Conservation (phyloP, 2,113 vertebrate species). For the Chamaea fasciata region DNA sequence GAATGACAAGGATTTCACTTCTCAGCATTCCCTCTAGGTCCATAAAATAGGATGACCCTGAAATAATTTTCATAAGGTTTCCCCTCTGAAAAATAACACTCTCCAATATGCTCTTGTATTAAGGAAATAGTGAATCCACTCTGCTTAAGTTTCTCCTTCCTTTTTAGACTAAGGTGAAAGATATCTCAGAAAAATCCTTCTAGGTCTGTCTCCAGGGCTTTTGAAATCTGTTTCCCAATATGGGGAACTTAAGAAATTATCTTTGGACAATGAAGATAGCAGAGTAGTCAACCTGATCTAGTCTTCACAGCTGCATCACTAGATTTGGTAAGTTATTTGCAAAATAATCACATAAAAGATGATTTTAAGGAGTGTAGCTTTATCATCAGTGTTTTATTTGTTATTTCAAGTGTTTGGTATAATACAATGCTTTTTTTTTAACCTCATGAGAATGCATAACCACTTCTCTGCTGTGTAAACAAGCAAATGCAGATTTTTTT, state of each 20-base stretch:
- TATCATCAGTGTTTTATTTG: neutral
- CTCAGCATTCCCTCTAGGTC: neutral
- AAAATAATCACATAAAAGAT: neutral
- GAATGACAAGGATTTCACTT: neutral
- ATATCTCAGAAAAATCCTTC: neutral
- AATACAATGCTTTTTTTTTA: neutral
- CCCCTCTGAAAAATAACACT: neutral
- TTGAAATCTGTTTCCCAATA: neutral
- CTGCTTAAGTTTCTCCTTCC: neutral
- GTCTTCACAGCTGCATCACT: neutral
- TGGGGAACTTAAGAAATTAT: neutral
- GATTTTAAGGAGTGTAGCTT: neutral
- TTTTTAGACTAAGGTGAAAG: neutral
- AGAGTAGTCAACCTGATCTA: neutral
- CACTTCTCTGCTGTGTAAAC: neutral
- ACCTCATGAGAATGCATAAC: neutral
- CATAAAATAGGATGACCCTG: constrained; percentile 9
- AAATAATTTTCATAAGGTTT: constrained; percentile 12
- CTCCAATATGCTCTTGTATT: neutral
- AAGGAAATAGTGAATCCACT: neutral
- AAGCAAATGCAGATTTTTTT: neutral
- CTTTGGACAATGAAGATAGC: neutral
- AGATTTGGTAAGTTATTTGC: neutral
- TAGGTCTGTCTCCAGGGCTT: neutral
- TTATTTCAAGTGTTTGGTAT: neutral